Conservation (phyloP, 2,888 invertebrate genomes). For the Idaea straminata region DNA sequence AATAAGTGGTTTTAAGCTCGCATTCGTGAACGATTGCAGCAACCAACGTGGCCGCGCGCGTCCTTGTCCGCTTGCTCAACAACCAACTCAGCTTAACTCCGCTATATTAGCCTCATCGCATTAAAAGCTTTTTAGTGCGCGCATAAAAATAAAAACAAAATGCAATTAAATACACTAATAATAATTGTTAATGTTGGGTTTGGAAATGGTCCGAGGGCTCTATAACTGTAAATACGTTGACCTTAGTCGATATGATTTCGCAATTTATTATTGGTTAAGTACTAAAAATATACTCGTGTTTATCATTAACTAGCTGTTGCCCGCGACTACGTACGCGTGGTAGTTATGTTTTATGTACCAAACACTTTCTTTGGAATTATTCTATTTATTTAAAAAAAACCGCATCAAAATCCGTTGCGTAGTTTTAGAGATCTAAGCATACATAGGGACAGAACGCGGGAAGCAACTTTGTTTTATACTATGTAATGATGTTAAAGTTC, state of each 20-base stretch:
- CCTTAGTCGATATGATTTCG: conserved; percentile 58
- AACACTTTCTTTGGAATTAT: too few relatives aligned
- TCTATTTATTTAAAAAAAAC: too few relatives aligned
- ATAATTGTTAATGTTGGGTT: conserved; percentile 23
- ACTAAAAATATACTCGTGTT: background rate
- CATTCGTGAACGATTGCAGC: conserved; percentile 41
- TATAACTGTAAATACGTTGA: conserved; percentile 47
- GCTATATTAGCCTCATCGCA: conserved; percentile 57
- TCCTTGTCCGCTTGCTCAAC: conserved; percentile 71
- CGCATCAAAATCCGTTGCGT: too few relatives aligned
- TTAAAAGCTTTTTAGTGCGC: conserved; percentile 63
- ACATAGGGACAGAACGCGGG: too few relatives aligned
- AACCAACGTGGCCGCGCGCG: conserved; percentile 44
- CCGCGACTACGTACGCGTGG: too few relatives aligned
- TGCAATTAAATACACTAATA: conserved; percentile 58
- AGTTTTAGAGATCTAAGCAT: too few relatives aligned
- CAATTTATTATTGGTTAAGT: conserved; percentile 44
- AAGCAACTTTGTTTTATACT: too few relatives aligned
- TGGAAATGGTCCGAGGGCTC: conserved; percentile 30
- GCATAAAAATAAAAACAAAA: conserved; percentile 57
- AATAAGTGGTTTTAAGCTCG: conserved; percentile 22
- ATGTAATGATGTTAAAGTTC: too few relatives aligned
- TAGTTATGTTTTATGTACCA: too few relatives aligned
- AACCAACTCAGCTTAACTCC: conserved; percentile 52
- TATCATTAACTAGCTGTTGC: too few relatives aligned